phyloP scores from a whole-genome alignment of 2,888 invertebrate genomes.

The Netelia melanura region DNA sequence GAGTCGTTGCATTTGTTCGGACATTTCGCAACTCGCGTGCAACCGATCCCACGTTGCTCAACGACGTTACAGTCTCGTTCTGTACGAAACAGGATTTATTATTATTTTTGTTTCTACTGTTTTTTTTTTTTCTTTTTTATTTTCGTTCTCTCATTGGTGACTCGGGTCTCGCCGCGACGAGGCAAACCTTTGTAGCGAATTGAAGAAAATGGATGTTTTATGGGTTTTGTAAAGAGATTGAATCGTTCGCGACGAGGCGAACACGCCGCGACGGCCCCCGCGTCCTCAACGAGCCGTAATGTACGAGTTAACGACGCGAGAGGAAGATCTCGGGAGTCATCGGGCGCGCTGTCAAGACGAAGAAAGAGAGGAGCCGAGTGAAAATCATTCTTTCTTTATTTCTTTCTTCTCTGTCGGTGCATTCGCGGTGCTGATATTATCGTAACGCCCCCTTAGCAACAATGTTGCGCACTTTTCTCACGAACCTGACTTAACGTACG shows the following conservation, averaged over 20 bases:
- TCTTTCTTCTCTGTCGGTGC: slow-evolving; percentile 31
- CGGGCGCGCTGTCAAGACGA: slow-evolving; percentile 26
- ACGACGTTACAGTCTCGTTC: slow-evolving; percentile 44
- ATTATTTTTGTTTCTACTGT: background rate
- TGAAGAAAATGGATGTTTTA: slow-evolving; percentile 7
- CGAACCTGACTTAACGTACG: too few species aligned
- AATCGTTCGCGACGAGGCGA: slow-evolving; percentile 56
- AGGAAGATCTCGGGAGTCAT: slow-evolving; percentile 49
- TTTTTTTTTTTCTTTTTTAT: too few species aligned
- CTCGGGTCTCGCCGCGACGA: too few species aligned
- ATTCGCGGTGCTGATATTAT: slow-evolving; percentile 47
- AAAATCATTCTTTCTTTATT: slow-evolving; percentile 6
- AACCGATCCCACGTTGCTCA: slow-evolving; percentile 29
- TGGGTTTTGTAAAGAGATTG: slow-evolving; percentile 50
- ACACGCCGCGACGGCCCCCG: slow-evolving; percentile 57
- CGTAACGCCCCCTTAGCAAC: slow-evolving; percentile 45
- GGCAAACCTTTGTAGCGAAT: background rate
- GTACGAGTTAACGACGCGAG: slow-evolving; percentile 64
- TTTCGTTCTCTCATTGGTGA: too few species aligned
- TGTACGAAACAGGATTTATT: slow-evolving; percentile 7
- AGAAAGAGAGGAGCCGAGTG: slow-evolving; percentile 11
- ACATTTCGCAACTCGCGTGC: slow-evolving; percentile 40
- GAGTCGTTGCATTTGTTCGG: slow-evolving; percentile 35
- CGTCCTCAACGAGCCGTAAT: slow-evolving; percentile 64
- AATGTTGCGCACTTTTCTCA: slow-evolving; percentile 13